phyloP scores from a whole-genome alignment of 2,888 invertebrate genomes.

The Limnephilus rhombicus region DNA sequence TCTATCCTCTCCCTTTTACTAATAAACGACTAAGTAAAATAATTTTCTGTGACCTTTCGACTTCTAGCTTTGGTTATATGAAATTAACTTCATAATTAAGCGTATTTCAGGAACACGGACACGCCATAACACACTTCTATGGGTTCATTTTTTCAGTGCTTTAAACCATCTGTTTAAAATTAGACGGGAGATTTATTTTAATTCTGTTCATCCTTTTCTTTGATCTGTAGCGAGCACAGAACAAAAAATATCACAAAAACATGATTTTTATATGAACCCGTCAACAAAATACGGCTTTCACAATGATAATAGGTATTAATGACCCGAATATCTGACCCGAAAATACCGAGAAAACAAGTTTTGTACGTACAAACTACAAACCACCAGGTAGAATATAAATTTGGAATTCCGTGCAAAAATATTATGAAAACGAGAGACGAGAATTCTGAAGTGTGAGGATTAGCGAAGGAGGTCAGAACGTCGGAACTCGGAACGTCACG shows the following conservation, averaged over 20 bases:
- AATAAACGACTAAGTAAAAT: too few relatives aligned
- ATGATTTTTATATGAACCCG: not conserved
- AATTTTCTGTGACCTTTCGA: too few relatives aligned
- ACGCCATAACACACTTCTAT: too few relatives aligned
- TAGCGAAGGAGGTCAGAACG: constrained; percentile 30
- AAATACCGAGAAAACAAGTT: constrained; percentile 19
- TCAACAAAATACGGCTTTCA: constrained; percentile 27
- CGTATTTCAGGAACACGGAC: too few relatives aligned
- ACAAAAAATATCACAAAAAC: not conserved
- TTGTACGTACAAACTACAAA: not conserved
- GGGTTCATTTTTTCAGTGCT: too few relatives aligned
- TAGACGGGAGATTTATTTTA: not conserved
- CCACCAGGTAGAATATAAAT: not conserved
- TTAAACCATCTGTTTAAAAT: not conserved
- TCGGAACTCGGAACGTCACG: not conserved
- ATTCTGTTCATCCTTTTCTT: not conserved
- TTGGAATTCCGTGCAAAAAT: constrained; percentile 33
- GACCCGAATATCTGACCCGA: constrained; percentile 32
- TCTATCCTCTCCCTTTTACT: too few relatives aligned
- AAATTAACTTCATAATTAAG: too few relatives aligned
- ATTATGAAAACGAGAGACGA: not conserved
- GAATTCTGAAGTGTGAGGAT: not conserved
- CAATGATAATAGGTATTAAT: constrained; percentile 12
- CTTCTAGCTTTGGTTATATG: too few relatives aligned
- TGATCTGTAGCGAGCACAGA: not conserved